phyloP scores from a whole-genome alignment of 2,888 invertebrate genomes.

The Apoderus coryli region DNA sequence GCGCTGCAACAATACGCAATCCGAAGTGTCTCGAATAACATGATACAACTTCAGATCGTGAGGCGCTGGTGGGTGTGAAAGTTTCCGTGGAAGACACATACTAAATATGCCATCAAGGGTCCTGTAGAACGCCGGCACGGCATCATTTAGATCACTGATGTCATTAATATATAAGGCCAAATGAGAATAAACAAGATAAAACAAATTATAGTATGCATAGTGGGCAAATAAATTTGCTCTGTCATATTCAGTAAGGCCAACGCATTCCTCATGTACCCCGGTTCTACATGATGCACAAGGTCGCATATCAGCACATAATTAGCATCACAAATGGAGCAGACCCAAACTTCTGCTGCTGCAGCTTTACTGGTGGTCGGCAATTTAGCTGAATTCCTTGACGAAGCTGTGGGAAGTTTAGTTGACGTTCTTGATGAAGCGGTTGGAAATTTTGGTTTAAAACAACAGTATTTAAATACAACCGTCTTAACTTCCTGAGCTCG shows the following conservation, averaged over 20 bases:
- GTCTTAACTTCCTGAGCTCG: not conserved
- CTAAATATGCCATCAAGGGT: no score
- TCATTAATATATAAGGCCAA: no score
- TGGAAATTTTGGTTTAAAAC: conserved; percentile 3
- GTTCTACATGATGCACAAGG: conserved; percentile 6
- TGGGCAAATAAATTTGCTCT: conserved; percentile 6
- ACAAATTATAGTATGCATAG: conserved; percentile 5
- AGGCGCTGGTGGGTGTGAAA: no score
- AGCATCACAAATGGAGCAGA: conserved; percentile 7
- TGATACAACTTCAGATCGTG: no score
- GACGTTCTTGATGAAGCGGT: no score
- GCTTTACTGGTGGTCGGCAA: conserved; percentile 9
- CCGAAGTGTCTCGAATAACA: no score
- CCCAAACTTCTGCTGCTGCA: conserved; percentile 6
- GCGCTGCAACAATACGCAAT: no score
- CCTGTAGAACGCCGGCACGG: no score
- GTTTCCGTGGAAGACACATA: no score
- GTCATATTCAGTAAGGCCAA: conserved; percentile 7
- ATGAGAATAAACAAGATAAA: no score
- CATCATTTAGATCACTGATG: no score
- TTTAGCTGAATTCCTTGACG: conserved; percentile 6
- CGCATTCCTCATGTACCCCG: conserved; percentile 8
- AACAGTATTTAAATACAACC: conserved; percentile 5
- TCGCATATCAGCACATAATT: conserved; percentile 8
- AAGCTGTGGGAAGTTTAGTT: no score